Evolutionary conservation across 2,797 vertebrate genomes (phyloP), one percentile per base, ranked within the genome.

Genomic region (Gambelia wislizenii): DNA sequence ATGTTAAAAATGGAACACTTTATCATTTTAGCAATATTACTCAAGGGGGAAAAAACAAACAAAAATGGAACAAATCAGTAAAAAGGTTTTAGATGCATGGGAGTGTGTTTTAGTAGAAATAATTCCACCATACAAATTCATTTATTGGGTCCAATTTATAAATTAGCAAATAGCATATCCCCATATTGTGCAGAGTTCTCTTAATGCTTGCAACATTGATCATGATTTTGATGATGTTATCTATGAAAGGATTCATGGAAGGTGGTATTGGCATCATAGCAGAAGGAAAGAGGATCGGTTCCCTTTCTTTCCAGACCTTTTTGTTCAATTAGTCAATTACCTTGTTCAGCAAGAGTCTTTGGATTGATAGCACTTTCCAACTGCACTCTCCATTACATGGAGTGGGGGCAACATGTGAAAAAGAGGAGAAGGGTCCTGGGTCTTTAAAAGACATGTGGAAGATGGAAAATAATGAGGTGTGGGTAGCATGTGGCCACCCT

Each of bases 21-120:
- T 59, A 76, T 88, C 92, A 92, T 93, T 94, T 90, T 87, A 94
- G 47, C 52, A 94, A 91, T 84, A 95, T 94, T 92, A 91, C 79
- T 87, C 86, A 90, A 49, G 33, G 79, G 70, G 72, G 83, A 91
- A n/a, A 0, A 1, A 87, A 94, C 20, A 59, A 59, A 59, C 52
- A 59, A 59, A 59, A 91, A 89, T 25, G 20, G 39, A 93, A 78
- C 1, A 92, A 95, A 95, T 90, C 70, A 89, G 84, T 86, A 91
- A 82, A 74, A 89, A 84, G 84, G 44, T 54, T 82, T 89, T 69
- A 80, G 83, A 72, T 80, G 79, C 78, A 1, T 75, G 84, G 83
- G 82, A 92, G 78, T 25, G 83, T 10, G 2, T 36, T 83, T 95
- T 79, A 83, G 80, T 20, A 1, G 1, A 88, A 44, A 47, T 47